Conservation (phyloP, 1,140 invertebrate species). For the Zeugodacus cucurbitae region DNA sequence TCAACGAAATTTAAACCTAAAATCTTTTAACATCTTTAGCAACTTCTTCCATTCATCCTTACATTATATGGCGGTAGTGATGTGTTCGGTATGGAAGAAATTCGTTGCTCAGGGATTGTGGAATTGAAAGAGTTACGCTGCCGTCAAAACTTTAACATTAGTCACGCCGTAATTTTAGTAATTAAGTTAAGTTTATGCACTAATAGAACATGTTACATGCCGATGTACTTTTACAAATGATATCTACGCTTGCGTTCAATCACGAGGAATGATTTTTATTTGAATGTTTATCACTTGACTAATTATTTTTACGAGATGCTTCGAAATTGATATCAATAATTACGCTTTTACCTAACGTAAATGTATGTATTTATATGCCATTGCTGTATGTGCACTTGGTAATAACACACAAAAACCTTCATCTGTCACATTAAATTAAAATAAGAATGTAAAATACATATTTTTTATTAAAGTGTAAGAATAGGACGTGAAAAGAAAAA, state of each 20-base stretch:
- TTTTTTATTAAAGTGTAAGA: neutral
- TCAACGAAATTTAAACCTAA: constrained; percentile 45
- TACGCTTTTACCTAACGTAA: neutral
- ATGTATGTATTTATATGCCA: neutral
- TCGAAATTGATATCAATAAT: neutral
- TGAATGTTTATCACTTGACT: neutral
- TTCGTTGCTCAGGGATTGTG: neutral
- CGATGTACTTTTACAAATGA: neutral
- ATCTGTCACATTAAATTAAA: neutral
- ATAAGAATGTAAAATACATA: neutral
- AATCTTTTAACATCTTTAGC: constrained; percentile 39
- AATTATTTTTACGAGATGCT: neutral
- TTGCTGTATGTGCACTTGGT: neutral
- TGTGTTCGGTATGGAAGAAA: neutral
- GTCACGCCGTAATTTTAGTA: neutral
- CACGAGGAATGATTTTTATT: neutral
- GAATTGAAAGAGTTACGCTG: neutral
- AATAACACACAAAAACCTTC: neutral
- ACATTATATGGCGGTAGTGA: neutral
- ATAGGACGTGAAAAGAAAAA: neutral
- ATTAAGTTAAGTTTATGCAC: neutral
- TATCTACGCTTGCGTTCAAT: neutral
- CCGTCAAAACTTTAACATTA: neutral
- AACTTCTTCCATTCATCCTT: constrained; percentile 40
- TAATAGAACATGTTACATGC: neutral